Evolutionary conservation across 2,888 invertebrate species (phyloP), one percentile per base, ranked within the genome.

Genomic region (Gisinianus flammeolus): DNA sequence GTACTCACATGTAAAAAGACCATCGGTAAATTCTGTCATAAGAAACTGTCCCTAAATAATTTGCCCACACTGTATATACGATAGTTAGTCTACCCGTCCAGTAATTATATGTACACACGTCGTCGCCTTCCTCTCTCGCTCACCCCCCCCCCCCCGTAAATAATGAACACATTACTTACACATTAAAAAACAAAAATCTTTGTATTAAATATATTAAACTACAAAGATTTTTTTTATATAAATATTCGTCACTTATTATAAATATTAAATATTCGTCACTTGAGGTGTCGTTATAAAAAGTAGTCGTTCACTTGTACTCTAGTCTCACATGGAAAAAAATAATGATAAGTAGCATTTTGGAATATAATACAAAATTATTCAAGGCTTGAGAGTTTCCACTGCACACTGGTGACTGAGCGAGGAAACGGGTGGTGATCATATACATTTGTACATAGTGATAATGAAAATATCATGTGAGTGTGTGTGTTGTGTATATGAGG

Each of bases 101-200:
- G 70, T 76, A 70, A 72, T 58, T 30, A 70, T 33, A 69, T 76
- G 76, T 62, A 44, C 76, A 76, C 77, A 77, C 70, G 77, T 77
- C 77, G 77, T 77, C 77, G 70, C 77, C 77, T 70, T 68, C 67
- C 72, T 72, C 72, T 56, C 58, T 72, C 72, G 58, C 67, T 58
- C 67, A 56, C 24, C 66, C 74, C 35, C 31, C 22, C 35, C 44
- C 44, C 66, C 31, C 4, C 4, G 22, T 56, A 73, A 56, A 73
- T 73, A 73, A 73, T 73, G 35, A 35, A 62, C 62, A 73, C 31
- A 44, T 73, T 73, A 70, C n/a, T n/a, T n/a, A n/a, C n/a, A n/a
- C n/a, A n/a, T n/a, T n/a, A n/a, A n/a, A n/a, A n/a, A n/a, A n/a
- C n/a, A n/a, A n/a, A n/a, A 70, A 70, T 70, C 69, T 44, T 69